Base-by-base conservation (phyloP, 2,797 vertebrate species). In the Acridotheres tristis region DNA sequence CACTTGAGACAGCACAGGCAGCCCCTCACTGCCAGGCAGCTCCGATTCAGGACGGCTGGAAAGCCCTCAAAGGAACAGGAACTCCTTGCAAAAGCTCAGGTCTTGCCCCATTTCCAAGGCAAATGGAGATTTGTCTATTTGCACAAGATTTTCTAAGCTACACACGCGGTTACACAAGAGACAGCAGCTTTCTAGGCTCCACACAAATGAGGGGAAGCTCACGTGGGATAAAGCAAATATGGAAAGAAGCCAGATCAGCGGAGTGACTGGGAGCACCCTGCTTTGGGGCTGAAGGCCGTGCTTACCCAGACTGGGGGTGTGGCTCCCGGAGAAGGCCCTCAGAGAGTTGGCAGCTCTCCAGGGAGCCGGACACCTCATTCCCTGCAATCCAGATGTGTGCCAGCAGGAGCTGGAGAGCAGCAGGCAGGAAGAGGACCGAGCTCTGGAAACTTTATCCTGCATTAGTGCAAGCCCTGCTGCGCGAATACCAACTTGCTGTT, bases 401-500 rank as follows among this genome's bases (percentile, higher is more conserved):
- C 38, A 74, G 62, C 34, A 36, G 0, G 1, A 63, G 83, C 50
- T 40, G 74, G 42, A 74, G 38, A 65, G 86, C 16, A 1, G 53
- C 21, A 20, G 59, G 62, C 53, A 82, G n/a, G 34, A 22, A 27
- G 30, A 54, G n/a, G 45, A 17, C 67, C 16, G 78, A 93, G 67
- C 81, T 53, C 63, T 90, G 74, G 89, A 50, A 94, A 92, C 67
- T 74, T 72, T 42, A 85, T 71, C 89, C 83, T 91, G 84, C 91
- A 51, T 78, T 82, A 88, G 22, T 2, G 65, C 65, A 48, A 90
- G 90, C 59, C 50, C 63, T 51, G 84, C 88, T 57, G 78, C 76
- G 67, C 2, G 5, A 93, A 79, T 10, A 88, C 34, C 77, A 77
- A 94, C 47, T 68, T 22, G 61, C 71, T 87, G 67, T 96, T 97